A percentile compares a stretch with the other conserved stretches of the same genome.
These are phyloP conservation scores for Coptodon rendalli DNA, from an alignment of 2,113 vertebrate genomes.

Conservation along the genomic window DNA sequence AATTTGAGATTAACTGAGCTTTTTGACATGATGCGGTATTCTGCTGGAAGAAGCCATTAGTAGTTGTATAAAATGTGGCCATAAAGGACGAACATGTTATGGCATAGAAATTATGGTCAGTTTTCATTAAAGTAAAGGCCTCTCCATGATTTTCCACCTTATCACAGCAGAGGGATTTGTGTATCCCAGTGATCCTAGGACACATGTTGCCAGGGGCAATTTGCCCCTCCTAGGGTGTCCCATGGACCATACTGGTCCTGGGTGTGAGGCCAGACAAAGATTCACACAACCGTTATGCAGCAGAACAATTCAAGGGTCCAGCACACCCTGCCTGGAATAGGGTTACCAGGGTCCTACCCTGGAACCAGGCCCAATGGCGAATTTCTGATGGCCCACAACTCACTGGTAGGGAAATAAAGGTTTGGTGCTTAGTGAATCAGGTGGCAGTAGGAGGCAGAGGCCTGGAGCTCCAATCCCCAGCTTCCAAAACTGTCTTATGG, in stretches of 20 bases:
- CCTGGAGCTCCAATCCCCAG: not conserved
- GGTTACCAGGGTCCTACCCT: not conserved
- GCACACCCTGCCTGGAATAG: not conserved
- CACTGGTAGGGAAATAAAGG: accelerated
- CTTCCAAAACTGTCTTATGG: not conserved
- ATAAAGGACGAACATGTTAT: not conserved
- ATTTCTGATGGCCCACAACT: not conserved
- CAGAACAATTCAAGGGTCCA: not conserved
- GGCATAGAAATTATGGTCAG: not conserved
- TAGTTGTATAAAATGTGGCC: not conserved
- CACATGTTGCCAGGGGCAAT: not conserved
- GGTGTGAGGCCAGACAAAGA: not conserved
- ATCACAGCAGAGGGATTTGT: not conserved
- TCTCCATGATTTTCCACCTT: not conserved
- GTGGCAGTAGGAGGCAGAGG: not conserved
- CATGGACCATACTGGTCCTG: not conserved
- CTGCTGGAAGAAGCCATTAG: not conserved
- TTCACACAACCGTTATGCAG: not conserved
- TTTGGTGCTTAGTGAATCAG: accelerated
- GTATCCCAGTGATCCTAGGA: not conserved
- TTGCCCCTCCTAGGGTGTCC: not conserved
- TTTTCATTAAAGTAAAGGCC: not conserved
- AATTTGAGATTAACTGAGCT: not conserved
- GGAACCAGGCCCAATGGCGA: not conserved
- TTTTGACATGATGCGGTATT: not conserved